phyloP scores from a whole-genome alignment of 1,140 invertebrate species.

The Amyelois transitella region DNA sequence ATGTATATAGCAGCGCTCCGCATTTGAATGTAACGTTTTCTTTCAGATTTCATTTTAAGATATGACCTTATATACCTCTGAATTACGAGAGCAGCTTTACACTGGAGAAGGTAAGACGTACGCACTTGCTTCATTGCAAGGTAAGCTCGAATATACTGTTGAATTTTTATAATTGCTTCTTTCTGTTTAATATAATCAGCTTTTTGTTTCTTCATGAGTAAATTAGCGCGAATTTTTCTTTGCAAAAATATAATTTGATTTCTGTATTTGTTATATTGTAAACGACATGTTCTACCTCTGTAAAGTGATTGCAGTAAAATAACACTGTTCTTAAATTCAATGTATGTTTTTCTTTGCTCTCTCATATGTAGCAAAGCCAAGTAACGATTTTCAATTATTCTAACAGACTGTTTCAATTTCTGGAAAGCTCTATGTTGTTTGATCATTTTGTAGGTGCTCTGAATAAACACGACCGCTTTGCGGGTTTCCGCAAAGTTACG shows the following conservation, averaged over 20 bases:
- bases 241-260: conserved; percentile 56
- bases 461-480: conserved; percentile 49
- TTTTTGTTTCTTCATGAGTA: conserved; percentile 48
- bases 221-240: conserved; percentile 53
- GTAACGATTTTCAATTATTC: conserved; percentile 47
- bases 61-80: conserved; percentile 40
- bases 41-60: conserved; percentile 26
- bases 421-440: conserved; percentile 31
- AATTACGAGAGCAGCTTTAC: conserved; percentile 32
- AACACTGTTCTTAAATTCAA: conserved; percentile 30
- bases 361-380: conserved; percentile 56
- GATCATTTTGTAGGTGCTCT: conserved; percentile 62
- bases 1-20: conserved; percentile 28
- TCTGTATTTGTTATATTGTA: conserved; percentile 41
- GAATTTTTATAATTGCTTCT: conserved; percentile 54
- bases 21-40: conserved; percentile 28
- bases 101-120: conserved; percentile 50
- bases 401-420: conserved; percentile 32
- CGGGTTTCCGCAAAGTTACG: conserved; percentile 35
- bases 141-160: conserved; percentile 62
- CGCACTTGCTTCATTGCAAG: conserved; percentile 44
- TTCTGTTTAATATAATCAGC: conserved; percentile 48
- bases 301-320: conserved; percentile 61
- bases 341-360: conserved; percentile 54
- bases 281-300: conserved; percentile 37